Evolutionary conservation across 2,888 invertebrate genomes (phyloP).

Genomic region (Tachystola acroxantha): DNA sequence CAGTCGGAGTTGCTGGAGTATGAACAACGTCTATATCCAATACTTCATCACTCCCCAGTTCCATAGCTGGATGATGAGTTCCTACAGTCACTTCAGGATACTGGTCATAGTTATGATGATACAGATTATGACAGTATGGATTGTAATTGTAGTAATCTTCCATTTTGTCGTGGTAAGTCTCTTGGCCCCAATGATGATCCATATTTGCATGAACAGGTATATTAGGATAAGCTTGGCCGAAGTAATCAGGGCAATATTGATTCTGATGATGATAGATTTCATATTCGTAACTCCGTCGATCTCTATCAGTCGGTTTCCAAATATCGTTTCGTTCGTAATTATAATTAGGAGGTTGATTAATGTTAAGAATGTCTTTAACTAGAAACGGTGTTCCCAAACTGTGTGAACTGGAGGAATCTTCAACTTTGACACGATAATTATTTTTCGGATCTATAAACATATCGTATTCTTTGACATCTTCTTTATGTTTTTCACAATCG

Average conservation of each 20-base stretch:
- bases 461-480: slow-evolving; percentile 28
- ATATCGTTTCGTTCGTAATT: slow-evolving; percentile 54
- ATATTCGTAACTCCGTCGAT: slow-evolving; percentile 44
- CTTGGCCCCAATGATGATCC: slow-evolving; percentile 57
- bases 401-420: slow-evolving; percentile 33
- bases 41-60: slow-evolving; percentile 25
- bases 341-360: slow-evolving; percentile 45
- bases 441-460: slow-evolving; percentile 29
- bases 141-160: slow-evolving; percentile 62
- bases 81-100: slow-evolving; percentile 29
- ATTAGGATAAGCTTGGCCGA: slow-evolving; percentile 48
- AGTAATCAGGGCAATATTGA: slow-evolving; percentile 56
- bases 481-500: slow-evolving; percentile 32
- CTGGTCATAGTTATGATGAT: slow-evolving; percentile 55
- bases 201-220: slow-evolving; percentile 47
- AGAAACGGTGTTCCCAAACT: slow-evolving; percentile 57
- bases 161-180: slow-evolving; percentile 53
- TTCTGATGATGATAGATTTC: slow-evolving; percentile 44
- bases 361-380: slow-evolving; percentile 64
- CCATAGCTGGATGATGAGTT: slow-evolving; percentile 23
- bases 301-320: slow-evolving; percentile 53
- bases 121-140: slow-evolving; percentile 55
- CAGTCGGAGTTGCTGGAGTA: slow-evolving; percentile 10
- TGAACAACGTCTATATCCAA: slow-evolving; percentile 22
- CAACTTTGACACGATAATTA: slow-evolving; percentile 44